Base-by-base conservation (phyloP, 2,888 invertebrate species). In the Lithophane socia region DNA sequence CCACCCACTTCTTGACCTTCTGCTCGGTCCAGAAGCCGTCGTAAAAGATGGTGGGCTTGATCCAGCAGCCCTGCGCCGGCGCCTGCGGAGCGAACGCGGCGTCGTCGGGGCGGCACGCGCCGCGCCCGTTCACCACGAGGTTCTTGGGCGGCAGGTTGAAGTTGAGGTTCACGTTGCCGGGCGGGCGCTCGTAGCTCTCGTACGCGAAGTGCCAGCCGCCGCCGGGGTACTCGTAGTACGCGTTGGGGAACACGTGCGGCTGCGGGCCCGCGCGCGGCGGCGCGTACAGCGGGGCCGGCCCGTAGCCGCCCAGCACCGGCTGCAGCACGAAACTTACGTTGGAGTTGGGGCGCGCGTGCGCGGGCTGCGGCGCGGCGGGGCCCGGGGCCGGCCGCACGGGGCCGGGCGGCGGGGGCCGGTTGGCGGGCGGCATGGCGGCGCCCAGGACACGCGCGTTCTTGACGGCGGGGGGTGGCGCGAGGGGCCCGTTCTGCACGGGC, bases 21-120 rank as follows among this genome's bases (percentile, higher is more conserved):
- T 96, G 97, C 92, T 97, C 97, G 1, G 97, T 97, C 97, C 97
- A 97, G 89, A 97, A 97, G 1, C 97, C 97, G 67, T 97, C 97
- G 79, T 97, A 97, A 89, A 97, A 97, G 63, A 97, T 96, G 4
- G 96, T 95, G 7, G 97, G 97, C 75, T 97, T 97, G 72, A 97
- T 94, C 97, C 97, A 97, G 85, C 96, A 95, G 4, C 94, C 95
- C 75, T 94, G 94, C 47, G 90, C 90, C 72, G 93, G 94, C 37
- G 92, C 91, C 52, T 92, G 90, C 21, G 91, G 87, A 2, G 89
- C 92, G 87, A 91, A 94, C 8, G 90, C 65, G 12, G 90, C 91
- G 63, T 94, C 94, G 3, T 92, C 93, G 18, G 94, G 93, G 1
- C 90, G 91, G 44, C 92, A 90, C 76, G 93, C 92, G 3, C 92